A percentile compares a stretch with the other conserved stretches of the same genome.
These are phyloP conservation scores for Latrodectus hesperus DNA, from an alignment of 2,888 invertebrate species.

Conservation along the genomic window DNA sequence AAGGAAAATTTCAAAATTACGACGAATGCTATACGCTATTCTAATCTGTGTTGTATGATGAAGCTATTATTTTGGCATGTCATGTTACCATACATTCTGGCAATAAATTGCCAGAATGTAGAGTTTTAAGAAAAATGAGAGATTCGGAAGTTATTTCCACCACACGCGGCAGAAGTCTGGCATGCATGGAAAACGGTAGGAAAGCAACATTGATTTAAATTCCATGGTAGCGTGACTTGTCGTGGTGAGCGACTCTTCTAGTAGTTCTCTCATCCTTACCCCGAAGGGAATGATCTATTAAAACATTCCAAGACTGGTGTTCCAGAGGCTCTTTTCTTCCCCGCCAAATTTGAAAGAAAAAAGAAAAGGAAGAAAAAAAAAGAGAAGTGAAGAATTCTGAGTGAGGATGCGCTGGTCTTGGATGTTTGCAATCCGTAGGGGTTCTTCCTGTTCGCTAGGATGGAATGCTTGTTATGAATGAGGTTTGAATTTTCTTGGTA, in stretches of 20 bases:
- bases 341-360: not conserved
- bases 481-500: too few relatives aligned
- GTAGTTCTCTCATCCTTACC: not conserved
- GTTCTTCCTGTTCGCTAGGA: constrained; percentile 38
- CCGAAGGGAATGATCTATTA: constrained; percentile 32
- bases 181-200: not conserved
- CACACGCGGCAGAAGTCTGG: not conserved
- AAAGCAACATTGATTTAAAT: constrained; percentile 31
- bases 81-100: too few relatives aligned
- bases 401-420: constrained; percentile 15
- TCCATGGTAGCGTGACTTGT: constrained; percentile 28
- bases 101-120: too few relatives aligned
- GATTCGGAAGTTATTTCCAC: too few relatives aligned
- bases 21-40: too few relatives aligned
- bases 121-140: too few relatives aligned
- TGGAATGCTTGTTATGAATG: not conserved
- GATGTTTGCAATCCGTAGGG: constrained; percentile 27
- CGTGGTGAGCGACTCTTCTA: not conserved
- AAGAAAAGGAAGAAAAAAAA: not conserved
- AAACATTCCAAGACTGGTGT: constrained; percentile 47
- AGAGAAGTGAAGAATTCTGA: not conserved
- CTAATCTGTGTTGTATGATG: too few relatives aligned
- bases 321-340: constrained; percentile 4
- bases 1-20: too few relatives aligned
- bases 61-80: too few relatives aligned